Evolutionary conservation across 2,888 invertebrate species (phyloP).

Genomic region (Agonopterix heracliana): DNA sequence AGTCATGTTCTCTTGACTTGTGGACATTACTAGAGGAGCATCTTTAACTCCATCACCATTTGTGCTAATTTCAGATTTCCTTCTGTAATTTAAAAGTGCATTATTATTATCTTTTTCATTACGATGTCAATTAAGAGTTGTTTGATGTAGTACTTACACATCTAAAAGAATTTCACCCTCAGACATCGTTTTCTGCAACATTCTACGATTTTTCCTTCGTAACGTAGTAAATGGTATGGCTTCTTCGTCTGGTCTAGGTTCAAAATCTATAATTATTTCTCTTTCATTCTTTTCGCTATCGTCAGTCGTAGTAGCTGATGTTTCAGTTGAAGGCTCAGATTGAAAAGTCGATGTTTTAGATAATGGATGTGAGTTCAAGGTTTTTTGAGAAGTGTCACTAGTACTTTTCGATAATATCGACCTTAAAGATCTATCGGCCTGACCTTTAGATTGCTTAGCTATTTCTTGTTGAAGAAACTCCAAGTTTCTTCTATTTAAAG

Average conservation of each 20-base stretch:
- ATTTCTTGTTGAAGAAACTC: slow-evolving; percentile 73
- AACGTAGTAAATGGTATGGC: slow-evolving; percentile 79
- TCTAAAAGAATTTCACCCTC: slow-evolving; percentile 86
- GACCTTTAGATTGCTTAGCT: slow-evolving; percentile 57
- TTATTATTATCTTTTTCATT: not conserved
- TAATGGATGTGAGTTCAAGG: slow-evolving; percentile 54
- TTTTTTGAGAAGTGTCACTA: slow-evolving; percentile 64
- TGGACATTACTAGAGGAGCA: slow-evolving; percentile 71
- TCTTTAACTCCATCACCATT: slow-evolving; percentile 65
- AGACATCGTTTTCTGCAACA: slow-evolving; percentile 85
- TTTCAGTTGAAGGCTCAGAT: slow-evolving; percentile 73
- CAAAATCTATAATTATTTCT: slow-evolving; percentile 92
- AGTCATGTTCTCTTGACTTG: slow-evolving; percentile 79
- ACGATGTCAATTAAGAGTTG: not conserved
- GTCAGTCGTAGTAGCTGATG: slow-evolving; percentile 68
- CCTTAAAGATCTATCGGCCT: slow-evolving; percentile 47
- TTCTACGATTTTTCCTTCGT: slow-evolving; percentile 66
- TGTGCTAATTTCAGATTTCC: slow-evolving; percentile 68
- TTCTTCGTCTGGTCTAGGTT: slow-evolving; percentile 81
- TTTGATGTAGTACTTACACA: slow-evolving; percentile 46
- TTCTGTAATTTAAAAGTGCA: slow-evolving; percentile 29
- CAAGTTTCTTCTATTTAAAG: slow-evolving; percentile 64
- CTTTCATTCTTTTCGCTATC: slow-evolving; percentile 80
- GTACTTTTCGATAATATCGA: slow-evolving; percentile 66
- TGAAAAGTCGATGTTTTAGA: slow-evolving; percentile 71